phyloP scores from a whole-genome alignment of 1,140 invertebrate species.

The Neotoxoptera formosana region DNA sequence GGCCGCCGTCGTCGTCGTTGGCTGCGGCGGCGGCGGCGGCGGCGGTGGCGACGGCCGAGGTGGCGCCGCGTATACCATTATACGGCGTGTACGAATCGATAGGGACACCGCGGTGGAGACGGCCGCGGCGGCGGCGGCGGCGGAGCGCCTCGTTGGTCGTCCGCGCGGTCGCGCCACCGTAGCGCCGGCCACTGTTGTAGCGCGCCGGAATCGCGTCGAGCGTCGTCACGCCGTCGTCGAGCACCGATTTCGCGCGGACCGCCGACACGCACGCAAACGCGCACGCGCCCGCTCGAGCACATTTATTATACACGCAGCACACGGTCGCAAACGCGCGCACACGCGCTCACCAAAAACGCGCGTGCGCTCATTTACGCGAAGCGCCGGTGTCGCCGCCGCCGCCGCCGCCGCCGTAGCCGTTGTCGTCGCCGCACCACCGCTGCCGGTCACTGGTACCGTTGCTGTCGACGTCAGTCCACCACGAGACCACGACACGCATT shows the following conservation, averaged over 20 bases:
- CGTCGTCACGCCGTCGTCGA: constrained; percentile 25
- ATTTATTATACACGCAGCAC: constrained; percentile 18
- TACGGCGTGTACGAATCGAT: constrained; percentile 4
- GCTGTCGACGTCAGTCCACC: constrained; percentile 52
- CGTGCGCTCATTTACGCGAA: neutral
- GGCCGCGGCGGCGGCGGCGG: neutral
- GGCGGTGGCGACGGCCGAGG: constrained; percentile 13
- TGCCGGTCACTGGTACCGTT: constrained; percentile 43
- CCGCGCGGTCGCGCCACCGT: constrained; percentile 33
- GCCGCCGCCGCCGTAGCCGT: neutral
- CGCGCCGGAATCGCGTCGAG: constrained; percentile 38
- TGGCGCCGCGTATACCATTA: constrained; percentile 24
- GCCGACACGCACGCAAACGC: neutral
- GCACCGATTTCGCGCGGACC: constrained; percentile 37
- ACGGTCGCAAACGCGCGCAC: neutral
- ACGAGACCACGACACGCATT: constrained; percentile 46
- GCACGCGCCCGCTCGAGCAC: neutral
- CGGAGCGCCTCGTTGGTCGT: constrained; percentile 13
- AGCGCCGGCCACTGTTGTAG: constrained; percentile 14
- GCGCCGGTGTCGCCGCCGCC: neutral
- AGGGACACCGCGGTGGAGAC: neutral
- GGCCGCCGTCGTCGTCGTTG: neutral
- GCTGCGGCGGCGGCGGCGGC: neutral
- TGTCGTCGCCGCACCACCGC: neutral
- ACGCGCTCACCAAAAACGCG: neutral